Evolutionary conservation across 2,797 vertebrate genomes (phyloP).

Genomic region (Poecilia picta): DNA sequence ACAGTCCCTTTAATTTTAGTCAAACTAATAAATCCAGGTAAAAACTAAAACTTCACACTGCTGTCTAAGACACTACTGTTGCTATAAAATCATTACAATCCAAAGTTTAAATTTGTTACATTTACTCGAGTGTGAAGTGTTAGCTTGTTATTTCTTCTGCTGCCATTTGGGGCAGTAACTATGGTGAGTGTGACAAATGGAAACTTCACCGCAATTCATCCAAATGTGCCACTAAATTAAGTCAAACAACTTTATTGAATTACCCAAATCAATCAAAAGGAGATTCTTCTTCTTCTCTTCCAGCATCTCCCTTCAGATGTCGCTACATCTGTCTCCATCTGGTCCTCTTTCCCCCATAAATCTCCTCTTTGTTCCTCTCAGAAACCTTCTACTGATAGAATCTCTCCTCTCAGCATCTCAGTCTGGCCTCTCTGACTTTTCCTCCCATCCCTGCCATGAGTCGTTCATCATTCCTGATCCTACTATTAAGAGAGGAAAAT

Average conservation of each 20-base stretch:
- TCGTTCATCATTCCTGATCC: too few relatives aligned
- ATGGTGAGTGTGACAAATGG: neutral
- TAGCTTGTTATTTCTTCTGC: neutral
- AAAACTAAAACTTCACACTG: neutral
- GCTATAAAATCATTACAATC: neutral
- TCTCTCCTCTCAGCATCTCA: too few relatives aligned
- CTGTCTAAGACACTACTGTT: neutral
- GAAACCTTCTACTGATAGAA: too few relatives aligned
- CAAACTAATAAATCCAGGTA: neutral
- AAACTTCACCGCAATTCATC: neutral
- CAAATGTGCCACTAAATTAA: neutral
- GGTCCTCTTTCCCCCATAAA: too few relatives aligned
- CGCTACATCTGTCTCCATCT: too few relatives aligned
- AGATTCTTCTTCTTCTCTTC: too few relatives aligned
- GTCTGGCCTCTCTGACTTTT: too few relatives aligned
- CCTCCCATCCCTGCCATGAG: too few relatives aligned
- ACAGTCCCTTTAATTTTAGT: too few relatives aligned
- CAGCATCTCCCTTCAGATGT: too few relatives aligned
- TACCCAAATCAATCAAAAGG: neutral
- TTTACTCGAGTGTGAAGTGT: neutral
- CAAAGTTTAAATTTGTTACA: neutral
- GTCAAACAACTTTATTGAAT: neutral
- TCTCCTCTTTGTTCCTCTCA: too few relatives aligned
- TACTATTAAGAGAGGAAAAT: too few relatives aligned
- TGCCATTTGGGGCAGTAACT: neutral